These are phyloP conservation scores for Cordylochernes scorpioides DNA, from an alignment of 2,888 invertebrate genomes.

Conservation along the genomic window DNA sequence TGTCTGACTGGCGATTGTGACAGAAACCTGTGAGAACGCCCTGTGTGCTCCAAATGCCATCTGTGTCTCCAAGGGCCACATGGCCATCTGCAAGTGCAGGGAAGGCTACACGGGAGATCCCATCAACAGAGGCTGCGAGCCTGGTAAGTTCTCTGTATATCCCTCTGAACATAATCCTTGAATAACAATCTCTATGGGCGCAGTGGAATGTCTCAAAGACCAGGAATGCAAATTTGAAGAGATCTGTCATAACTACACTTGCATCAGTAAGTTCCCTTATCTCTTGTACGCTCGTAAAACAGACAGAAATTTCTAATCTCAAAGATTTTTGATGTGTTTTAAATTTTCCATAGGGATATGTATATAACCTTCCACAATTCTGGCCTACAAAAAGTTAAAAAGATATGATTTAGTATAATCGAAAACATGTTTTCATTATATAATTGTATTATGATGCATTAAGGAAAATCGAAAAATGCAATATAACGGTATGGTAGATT, in stretches of 20 bases:
- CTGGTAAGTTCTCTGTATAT: conserved; percentile 3
- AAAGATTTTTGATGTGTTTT: too few species aligned
- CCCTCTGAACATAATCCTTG: too few species aligned
- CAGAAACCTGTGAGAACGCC: conserved; percentile 42
- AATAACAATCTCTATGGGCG: conserved; percentile 2
- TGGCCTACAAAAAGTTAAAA: too few species aligned
- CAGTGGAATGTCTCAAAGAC: conserved; percentile 50
- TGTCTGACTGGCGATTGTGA: conserved; percentile 2
- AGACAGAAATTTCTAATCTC: too few species aligned
- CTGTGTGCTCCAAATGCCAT: conserved; percentile 46
- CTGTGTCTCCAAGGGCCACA: conserved; percentile 28
- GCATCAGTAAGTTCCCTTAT: conserved; percentile 37
- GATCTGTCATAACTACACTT: conserved; percentile 35
- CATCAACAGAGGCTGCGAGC: conserved; percentile 37
- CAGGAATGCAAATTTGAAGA: conserved; percentile 46
- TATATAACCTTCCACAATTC: too few species aligned
- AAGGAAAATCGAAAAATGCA: too few species aligned
- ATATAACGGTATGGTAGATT: too few species aligned
- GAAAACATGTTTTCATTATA: too few species aligned
- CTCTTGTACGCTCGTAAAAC: too few species aligned
- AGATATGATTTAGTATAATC: too few species aligned
- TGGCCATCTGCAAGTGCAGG: conserved; percentile 31
- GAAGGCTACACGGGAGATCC: conserved; percentile 59
- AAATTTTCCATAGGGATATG: too few species aligned
- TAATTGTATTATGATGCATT: too few species aligned